phyloP scores from a whole-genome alignment of 2,113 vertebrate genomes.

The Amphilophus citrinellus region DNA sequence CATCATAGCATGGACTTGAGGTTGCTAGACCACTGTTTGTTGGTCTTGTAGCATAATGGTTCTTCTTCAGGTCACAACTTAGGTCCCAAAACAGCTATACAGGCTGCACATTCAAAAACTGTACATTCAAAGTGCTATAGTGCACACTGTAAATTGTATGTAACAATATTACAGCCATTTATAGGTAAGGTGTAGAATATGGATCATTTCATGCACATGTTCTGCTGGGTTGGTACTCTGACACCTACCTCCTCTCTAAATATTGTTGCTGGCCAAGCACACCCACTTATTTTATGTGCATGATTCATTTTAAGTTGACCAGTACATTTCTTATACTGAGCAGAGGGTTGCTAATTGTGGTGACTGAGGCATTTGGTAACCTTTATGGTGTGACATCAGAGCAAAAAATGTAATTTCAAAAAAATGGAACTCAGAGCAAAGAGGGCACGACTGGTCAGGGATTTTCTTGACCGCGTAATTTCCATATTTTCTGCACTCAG shows the following conservation, averaged over 20 bases:
- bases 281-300: neutral
- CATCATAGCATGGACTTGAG: neutral
- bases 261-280: neutral
- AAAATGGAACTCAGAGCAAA: slow-evolving; percentile 46
- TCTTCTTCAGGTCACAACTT: neutral
- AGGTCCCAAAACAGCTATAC: neutral
- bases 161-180: neutral
- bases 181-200: neutral
- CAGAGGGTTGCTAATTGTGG: neutral
- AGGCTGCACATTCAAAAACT: neutral
- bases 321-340: neutral
- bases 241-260: neutral
- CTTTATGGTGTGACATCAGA: slow-evolving; percentile 25
- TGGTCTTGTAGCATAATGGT: neutral
- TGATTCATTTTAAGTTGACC: neutral
- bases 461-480: slow-evolving; percentile 45
- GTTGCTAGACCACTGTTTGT: slow-evolving; percentile 1
- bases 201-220: neutral
- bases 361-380: neutral
- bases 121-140: neutral
- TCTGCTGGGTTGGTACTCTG: neutral
- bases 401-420: slow-evolving; percentile 27
- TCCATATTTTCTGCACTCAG: slow-evolving; percentile 47
- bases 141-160: neutral
- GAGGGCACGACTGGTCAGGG: slow-evolving; percentile 27